Evolutionary conservation across 2,888 invertebrate species (phyloP).

Genomic region (Mesodorylaimus sp.): DNA sequence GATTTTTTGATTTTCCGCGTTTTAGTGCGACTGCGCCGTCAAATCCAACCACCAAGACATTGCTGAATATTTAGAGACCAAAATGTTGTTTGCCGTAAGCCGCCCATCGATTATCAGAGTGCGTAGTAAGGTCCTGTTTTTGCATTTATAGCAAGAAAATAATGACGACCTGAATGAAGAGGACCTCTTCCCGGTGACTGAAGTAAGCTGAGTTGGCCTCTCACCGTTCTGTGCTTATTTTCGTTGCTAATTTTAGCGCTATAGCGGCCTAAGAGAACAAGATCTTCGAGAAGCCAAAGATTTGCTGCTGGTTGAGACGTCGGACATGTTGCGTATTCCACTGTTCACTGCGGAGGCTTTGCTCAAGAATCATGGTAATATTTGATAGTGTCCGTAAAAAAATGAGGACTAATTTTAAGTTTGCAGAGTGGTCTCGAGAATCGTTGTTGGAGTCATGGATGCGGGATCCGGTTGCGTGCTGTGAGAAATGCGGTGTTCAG

Average conservation of each 20-base stretch:
- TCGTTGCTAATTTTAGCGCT: constrained; percentile 8
- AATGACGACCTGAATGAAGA: constrained; percentile 10
- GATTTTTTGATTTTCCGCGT: too few relatives aligned
- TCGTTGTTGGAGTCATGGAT: constrained; percentile 48
- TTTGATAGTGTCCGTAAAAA: constrained; percentile 11
- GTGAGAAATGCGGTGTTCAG: constrained; percentile 47
- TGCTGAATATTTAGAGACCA: constrained; percentile 45
- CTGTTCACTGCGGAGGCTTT: constrained; percentile 51
- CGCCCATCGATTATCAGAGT: background rate
- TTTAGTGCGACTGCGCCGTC: constrained; percentile 49
- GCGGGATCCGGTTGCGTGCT: constrained; percentile 46
- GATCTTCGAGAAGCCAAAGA: constrained; percentile 52
- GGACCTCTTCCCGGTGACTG: constrained; percentile 8
- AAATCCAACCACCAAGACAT: constrained; percentile 43
- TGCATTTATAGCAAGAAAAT: constrained; percentile 1
- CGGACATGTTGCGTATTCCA: constrained; percentile 50
- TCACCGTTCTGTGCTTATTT: background rate
- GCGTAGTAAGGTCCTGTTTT: background rate
- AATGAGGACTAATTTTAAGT: background rate
- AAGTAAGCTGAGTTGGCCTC: constrained; percentile 3
- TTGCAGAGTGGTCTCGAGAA: constrained; percentile 48
- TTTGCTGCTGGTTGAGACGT: constrained; percentile 48
- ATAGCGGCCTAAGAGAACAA: constrained; percentile 43
- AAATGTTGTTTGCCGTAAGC: constrained; percentile 44
- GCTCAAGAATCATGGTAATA: constrained; percentile 46